Conservation (phyloP, 2,113 vertebrate genomes). For the Phocoena phocoena region DNA sequence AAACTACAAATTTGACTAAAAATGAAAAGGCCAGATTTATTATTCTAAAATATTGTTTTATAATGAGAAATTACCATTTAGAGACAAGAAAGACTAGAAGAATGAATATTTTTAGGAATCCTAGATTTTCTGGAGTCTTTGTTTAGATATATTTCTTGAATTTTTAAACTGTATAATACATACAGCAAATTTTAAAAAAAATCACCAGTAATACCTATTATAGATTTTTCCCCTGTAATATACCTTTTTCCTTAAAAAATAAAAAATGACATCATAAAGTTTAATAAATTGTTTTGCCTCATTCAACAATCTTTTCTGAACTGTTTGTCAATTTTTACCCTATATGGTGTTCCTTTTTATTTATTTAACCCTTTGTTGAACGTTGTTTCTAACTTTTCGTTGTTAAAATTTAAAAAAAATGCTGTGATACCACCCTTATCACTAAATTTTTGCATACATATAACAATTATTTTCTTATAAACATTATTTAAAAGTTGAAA, state of each 20-base stretch:
- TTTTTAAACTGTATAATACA: background rate
- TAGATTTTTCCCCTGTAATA: background rate
- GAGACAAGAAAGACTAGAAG: background rate
- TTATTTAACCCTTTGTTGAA: background rate
- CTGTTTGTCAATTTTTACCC: background rate
- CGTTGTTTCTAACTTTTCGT: background rate
- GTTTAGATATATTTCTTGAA: background rate
- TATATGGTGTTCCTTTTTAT: background rate
- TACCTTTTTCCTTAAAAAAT: background rate
- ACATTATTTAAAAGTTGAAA: background rate
- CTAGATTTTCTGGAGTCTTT: background rate
- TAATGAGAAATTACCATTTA: conserved; percentile 37
- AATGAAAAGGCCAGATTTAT: conserved; percentile 19
- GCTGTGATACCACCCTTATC: background rate
- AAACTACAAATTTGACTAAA: conserved; percentile 23
- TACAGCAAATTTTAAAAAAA: background rate
- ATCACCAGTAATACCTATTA: background rate
- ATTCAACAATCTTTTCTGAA: conserved; percentile 23
- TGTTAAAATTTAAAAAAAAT: background rate
- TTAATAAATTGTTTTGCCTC: background rate
- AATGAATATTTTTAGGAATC: conserved; percentile 11
- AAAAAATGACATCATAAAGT: background rate
- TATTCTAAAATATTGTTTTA: conserved; percentile 22
- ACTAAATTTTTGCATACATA: background rate
- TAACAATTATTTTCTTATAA: background rate